phyloP scores from a whole-genome alignment of 1,140 invertebrate species.

The Liolophura sinensis region DNA sequence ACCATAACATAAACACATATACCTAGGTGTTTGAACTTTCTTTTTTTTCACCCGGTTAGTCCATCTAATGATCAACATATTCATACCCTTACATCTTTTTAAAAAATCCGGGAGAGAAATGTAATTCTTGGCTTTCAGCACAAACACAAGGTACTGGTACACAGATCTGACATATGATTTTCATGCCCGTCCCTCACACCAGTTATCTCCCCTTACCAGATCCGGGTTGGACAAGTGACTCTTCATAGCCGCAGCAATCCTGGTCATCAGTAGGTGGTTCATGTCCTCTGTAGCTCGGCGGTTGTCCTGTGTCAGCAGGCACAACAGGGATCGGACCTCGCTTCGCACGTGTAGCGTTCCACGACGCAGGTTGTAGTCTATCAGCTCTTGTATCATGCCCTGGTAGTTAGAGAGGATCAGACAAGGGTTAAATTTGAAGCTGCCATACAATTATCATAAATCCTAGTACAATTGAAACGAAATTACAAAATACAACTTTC shows the following conservation, averaged over 20 bases:
- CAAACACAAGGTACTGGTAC: too few species aligned
- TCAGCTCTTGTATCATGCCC: constrained; percentile 86
- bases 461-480: too few species aligned
- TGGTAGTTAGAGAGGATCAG: constrained; percentile 55
- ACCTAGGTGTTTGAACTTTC: too few species aligned
- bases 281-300: constrained; percentile 83
- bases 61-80: too few species aligned
- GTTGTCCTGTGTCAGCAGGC: constrained; percentile 89
- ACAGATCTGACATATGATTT: too few species aligned
- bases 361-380: constrained; percentile 82
- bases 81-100: too few species aligned
- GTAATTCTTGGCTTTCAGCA: too few species aligned
- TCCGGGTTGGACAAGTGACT: constrained; percentile 66
- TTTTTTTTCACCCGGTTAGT: too few species aligned
- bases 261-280: constrained; percentile 78
- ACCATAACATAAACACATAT: too few species aligned
- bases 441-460: background rate
- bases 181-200: background rate
- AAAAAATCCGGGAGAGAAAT: too few species aligned
- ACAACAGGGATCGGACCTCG: constrained; percentile 74
- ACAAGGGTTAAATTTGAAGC: background rate
- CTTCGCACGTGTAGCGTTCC: constrained; percentile 66
- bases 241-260: constrained; percentile 67
- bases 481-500: too few species aligned
- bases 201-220: constrained; percentile 53